Evolutionary conservation across 2,113 vertebrate species (phyloP).

Genomic region (Tragelaphus scriptus): DNA sequence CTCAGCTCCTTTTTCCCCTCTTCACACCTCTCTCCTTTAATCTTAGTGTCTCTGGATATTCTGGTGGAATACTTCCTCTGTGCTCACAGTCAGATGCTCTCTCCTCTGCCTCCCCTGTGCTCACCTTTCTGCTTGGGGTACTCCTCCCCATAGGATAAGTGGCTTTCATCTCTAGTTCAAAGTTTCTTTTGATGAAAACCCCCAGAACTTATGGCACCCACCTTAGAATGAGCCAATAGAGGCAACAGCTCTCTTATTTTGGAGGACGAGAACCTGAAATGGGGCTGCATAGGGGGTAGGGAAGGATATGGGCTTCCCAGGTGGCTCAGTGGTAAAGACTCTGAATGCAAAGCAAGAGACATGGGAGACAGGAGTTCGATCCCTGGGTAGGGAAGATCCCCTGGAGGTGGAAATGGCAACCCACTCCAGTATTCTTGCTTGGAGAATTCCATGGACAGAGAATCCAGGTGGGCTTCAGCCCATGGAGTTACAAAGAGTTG

Average conservation of each 20-base stretch:
- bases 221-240: accelerated
- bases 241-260: neutral
- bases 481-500: neutral
- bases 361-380: neutral
- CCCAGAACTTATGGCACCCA: neutral
- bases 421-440: neutral
- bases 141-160: neutral
- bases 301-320: neutral
- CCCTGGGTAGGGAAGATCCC: neutral
- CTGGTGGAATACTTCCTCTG: neutral
- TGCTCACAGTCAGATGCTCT: neutral
- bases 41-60: neutral
- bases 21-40: neutral
- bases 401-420: neutral
- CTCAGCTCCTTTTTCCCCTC: neutral
- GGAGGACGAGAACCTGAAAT: neutral
- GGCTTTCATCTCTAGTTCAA: neutral
- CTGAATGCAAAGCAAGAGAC: neutral
- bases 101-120: neutral
- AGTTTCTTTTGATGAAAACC: neutral
- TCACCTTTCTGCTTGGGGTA: neutral
- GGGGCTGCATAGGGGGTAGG: accelerated
- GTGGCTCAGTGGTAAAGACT: neutral
- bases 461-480: neutral
- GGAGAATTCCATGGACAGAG: neutral